Evolutionary conservation across 2,113 vertebrate species (phyloP).

Genomic region (Caranx ignobilis): DNA sequence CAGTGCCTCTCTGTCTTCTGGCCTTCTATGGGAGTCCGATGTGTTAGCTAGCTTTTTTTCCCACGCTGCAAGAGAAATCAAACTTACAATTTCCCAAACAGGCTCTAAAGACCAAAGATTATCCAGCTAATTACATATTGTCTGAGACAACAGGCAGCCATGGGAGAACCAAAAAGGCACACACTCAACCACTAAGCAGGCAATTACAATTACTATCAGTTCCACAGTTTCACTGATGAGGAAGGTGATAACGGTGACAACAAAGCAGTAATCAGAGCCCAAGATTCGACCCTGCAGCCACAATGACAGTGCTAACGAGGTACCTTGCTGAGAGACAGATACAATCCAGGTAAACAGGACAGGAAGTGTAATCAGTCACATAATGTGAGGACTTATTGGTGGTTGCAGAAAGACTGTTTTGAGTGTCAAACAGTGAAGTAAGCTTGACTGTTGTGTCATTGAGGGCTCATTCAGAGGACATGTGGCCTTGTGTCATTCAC

Average conservation of each 20-base stretch:
- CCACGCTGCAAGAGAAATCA: conserved; percentile 9
- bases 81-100: conserved; percentile 45
- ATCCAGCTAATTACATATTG: conserved; percentile 74
- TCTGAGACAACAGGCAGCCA: conserved; percentile 59
- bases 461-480: background rate
- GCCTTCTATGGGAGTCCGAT: background rate
- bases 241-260: conserved; percentile 75
- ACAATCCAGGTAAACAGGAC: conserved; percentile 53
- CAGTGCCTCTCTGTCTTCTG: background rate
- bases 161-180: conserved; percentile 55
- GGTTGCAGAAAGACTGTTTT: background rate
- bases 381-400: background rate
- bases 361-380: conserved; percentile 52
- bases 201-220: conserved; percentile 78
- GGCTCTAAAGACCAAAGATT: conserved; percentile 68
- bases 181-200: conserved; percentile 61
- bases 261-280: conserved; percentile 74
- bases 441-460: background rate
- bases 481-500: background rate
- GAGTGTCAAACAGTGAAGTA: background rate
- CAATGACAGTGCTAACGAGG: conserved; percentile 64
- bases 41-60: background rate
- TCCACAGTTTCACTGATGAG: conserved; percentile 72
- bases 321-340: conserved; percentile 48
- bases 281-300: conserved; percentile 70